Evolutionary conservation across 2,797 vertebrate species (phyloP).

Genomic region (Enteromius unitaeniatus): DNA sequence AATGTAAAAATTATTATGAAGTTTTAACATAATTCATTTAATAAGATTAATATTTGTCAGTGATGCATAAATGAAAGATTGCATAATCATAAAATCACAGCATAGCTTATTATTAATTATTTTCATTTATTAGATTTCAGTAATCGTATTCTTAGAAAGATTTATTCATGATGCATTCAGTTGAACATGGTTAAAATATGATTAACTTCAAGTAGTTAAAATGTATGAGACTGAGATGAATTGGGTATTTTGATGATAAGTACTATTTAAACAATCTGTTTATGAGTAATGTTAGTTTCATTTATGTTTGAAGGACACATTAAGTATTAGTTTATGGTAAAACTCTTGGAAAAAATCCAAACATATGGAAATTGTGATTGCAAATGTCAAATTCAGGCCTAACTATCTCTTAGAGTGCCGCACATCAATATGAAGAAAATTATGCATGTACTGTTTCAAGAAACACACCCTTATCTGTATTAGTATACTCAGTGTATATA

Average conservation of each 20-base stretch:
- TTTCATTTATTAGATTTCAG: background rate
- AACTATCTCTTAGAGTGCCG: background rate
- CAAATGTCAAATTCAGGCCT: background rate
- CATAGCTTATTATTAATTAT: background rate
- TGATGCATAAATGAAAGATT: background rate
- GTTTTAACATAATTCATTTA: background rate
- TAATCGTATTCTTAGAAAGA: background rate
- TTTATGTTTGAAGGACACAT: background rate
- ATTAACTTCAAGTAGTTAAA: background rate
- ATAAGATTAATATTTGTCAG: background rate
- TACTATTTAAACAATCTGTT: background rate
- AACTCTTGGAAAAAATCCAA: background rate
- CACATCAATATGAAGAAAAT: background rate
- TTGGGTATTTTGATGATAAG: background rate
- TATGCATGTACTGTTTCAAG: background rate
- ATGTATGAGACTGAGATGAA: background rate
- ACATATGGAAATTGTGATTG: background rate
- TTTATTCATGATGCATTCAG: background rate
- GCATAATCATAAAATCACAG: background rate
- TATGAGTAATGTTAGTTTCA: background rate
- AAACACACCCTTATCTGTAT: background rate
- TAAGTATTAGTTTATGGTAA: background rate
- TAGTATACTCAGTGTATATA: background rate
- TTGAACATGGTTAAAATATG: background rate
- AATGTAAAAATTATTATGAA: background rate